phyloP scores from a whole-genome alignment of 1,140 invertebrate genomes.

The Neodiprion pinetum region DNA sequence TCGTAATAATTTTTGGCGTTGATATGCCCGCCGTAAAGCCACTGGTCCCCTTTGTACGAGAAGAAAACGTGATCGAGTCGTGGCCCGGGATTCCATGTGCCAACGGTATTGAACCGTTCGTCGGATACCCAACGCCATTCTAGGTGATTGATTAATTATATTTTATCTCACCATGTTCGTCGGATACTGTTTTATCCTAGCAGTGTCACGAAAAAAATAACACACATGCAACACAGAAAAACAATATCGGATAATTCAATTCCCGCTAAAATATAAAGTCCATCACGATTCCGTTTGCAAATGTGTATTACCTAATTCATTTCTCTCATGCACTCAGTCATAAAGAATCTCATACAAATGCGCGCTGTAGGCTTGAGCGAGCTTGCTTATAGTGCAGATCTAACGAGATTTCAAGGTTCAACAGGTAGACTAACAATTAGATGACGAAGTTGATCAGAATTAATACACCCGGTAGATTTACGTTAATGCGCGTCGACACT shows the following conservation, averaged over 20 bases:
- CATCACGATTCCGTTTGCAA: too few relatives aligned
- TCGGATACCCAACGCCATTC: constrained; percentile 13
- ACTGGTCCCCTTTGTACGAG: constrained; percentile 7
- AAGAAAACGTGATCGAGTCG: constrained; percentile 6
- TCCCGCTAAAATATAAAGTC: too few relatives aligned
- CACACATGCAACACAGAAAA: too few relatives aligned
- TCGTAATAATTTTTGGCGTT: constrained; percentile 10
- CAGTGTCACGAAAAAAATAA: too few relatives aligned
- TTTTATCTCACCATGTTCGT: background rate
- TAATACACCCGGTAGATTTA: background rate
- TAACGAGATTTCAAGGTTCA: background rate
- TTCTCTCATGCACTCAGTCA: too few relatives aligned
- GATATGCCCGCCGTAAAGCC: constrained; percentile 9
- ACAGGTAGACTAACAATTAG: background rate
- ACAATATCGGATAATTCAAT: too few relatives aligned
- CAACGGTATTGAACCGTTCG: background rate
- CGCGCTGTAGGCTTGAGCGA: too few relatives aligned
- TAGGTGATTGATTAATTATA: background rate
- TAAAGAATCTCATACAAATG: too few relatives aligned
- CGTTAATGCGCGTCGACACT: background rate
- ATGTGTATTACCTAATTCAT: too few relatives aligned
- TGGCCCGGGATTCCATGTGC: background rate
- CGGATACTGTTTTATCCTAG: too few relatives aligned
- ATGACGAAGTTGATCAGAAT: background rate
- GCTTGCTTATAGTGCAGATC: background rate